A percentile compares a stretch with the other conserved stretches of the same genome.
Evolutionary conservation across 1,140 invertebrate species (phyloP).

Genomic region (Centruroides sculpturatus): DNA sequence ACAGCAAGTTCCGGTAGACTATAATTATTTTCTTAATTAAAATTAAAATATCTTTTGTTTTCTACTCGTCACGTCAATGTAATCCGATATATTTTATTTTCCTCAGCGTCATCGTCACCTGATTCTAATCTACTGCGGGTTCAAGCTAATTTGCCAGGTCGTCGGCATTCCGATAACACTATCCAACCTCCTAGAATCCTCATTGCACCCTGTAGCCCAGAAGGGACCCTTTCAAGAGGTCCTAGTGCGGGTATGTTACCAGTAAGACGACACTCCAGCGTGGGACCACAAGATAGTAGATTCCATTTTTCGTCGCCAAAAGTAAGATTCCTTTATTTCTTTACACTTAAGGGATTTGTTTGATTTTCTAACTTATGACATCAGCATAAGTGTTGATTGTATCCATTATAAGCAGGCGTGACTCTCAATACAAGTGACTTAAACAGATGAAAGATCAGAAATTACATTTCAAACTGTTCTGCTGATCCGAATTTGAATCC

Average conservation of each 20-base stretch:
- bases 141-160: constrained; percentile 52
- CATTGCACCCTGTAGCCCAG: constrained; percentile 28
- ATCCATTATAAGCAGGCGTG: too few species aligned
- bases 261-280: constrained; percentile 71
- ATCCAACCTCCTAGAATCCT: constrained; percentile 60
- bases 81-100: constrained; percentile 16
- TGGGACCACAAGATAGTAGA: constrained; percentile 68
- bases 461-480: too few species aligned
- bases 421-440: too few species aligned
- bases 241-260: constrained; percentile 53
- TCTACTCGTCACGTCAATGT: background rate
- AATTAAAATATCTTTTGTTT: background rate
- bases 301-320: constrained; percentile 28
- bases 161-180: constrained; percentile 77
- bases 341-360: too few species aligned
- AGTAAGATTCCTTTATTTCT: background rate
- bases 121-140: constrained; percentile 77
- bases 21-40: background rate
- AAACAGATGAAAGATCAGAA: too few species aligned
- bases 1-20: constrained; percentile 11
- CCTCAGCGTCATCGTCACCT: constrained; percentile 51
- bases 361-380: too few species aligned
- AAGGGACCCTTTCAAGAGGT: constrained; percentile 58
- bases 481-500: too few species aligned
- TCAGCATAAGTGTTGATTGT: too few species aligned